phyloP scores from a whole-genome alignment of 2,797 vertebrate species.

The Sebastes glaucus region DNA sequence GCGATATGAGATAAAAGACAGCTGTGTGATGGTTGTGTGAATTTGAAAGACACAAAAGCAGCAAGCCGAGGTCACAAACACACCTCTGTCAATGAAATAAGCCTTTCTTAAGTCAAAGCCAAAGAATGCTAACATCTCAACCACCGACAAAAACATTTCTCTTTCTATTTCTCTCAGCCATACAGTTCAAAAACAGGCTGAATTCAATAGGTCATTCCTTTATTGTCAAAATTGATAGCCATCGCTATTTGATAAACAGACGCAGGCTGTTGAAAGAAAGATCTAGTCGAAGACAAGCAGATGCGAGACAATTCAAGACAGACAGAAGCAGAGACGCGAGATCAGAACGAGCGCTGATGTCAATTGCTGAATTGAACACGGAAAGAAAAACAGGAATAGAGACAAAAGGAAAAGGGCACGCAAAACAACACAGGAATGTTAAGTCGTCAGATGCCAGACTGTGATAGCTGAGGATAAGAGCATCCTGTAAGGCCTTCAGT shows the following conservation, averaged over 20 bases:
- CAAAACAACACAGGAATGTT: conserved; percentile 64
- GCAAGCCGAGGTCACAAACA: not conserved
- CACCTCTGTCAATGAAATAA: conserved; percentile 10
- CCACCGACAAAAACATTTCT: conserved; percentile 27
- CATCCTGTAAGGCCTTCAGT: conserved; percentile 32
- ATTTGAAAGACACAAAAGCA: conserved; percentile 41
- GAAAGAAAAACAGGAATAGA: conserved; percentile 33
- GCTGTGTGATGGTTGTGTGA: conserved; percentile 48
- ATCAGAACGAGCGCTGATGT: conserved; percentile 6
- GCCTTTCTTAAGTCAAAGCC: not conserved
- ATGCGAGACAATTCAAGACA: not conserved
- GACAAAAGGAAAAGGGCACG: conserved; percentile 26
- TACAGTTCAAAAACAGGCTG: conserved; percentile 4
- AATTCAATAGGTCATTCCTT: conserved; percentile 6
- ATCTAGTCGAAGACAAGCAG: not conserved
- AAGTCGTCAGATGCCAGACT: conserved; percentile 62
- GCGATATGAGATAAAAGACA: conserved; percentile 14
- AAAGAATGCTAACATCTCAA: conserved; percentile 62
- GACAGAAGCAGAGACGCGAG: conserved; percentile 16
- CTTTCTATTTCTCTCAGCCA: conserved; percentile 39
- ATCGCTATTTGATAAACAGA: conserved; percentile 25
- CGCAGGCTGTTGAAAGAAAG: not conserved
- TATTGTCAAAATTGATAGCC: conserved; percentile 33
- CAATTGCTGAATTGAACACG: not conserved
- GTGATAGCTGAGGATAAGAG: conserved; percentile 53